Evolutionary conservation across 2,113 vertebrate genomes (phyloP).

Genomic region (Noturus placidus): DNA sequence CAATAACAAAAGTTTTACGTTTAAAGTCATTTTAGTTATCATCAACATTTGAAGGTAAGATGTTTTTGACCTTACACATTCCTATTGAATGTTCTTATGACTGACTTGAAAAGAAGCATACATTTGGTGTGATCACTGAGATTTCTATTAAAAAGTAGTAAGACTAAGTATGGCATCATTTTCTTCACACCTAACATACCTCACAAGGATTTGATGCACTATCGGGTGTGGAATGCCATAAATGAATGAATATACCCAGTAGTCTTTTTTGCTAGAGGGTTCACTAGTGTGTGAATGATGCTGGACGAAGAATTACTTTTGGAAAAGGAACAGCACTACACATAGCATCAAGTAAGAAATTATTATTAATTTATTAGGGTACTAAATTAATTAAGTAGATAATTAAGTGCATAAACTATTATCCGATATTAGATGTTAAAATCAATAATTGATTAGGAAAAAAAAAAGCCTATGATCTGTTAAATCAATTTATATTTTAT

Average conservation of each 20-base stretch:
- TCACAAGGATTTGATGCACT: not conserved
- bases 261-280: not conserved
- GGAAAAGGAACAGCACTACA: slow-evolving; percentile 5
- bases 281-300: slow-evolving; percentile 13
- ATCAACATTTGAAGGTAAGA: not conserved
- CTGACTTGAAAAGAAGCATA: not conserved
- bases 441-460: not conserved
- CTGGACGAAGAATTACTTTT: not conserved
- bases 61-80: not conserved
- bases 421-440: not conserved
- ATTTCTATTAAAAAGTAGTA: not conserved
- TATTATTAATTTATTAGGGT: not conserved
- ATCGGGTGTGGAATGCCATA: not conserved
- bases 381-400: not conserved
- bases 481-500: not conserved
- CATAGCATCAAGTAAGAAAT: slow-evolving; percentile 8
- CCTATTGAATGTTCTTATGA: not conserved
- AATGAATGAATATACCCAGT: not conserved
- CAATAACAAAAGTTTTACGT: not conserved
- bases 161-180: not conserved
- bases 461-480: too few relatives aligned
- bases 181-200: not conserved
- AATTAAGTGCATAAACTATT: not conserved
- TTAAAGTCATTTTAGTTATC: not conserved
- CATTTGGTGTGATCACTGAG: not conserved